Evolutionary conservation across 2,113 vertebrate species (phyloP), one percentile per base, ranked within the genome.

Genomic region (Plectropomus leopardus): DNA sequence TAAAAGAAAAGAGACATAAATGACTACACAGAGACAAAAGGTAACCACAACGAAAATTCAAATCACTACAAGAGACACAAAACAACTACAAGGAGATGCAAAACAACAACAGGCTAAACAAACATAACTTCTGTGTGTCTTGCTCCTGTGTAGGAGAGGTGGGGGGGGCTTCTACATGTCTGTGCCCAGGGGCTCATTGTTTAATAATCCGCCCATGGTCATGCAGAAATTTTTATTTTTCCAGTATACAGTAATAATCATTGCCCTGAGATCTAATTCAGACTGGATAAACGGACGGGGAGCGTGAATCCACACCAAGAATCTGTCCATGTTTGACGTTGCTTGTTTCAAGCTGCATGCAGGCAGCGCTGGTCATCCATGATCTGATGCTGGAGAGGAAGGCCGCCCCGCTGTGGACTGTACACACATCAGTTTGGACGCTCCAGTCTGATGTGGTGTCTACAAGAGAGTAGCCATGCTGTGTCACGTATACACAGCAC

Each of bases 381-480:
- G 84, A 85, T 90, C 76, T 75, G 63, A 74, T 82, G 74, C 76
- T 58, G 81, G 51, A 82, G 71, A 85, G 87, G 86, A 88, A 65
- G 57, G 72, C 50, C 58, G 40, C 60, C 86, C 84, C 4, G 78
- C 90, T 86, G 82, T 75, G 78, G 82, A 72, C 84, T 77, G 78
- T 80, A 83, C 82, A 84, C 82, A 86, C 83, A 86, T 86, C 60
- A 30, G 81, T 83, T 88, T 84, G 83, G 77, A 80, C 45, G 82
- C 57, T 81, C 24, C 65, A 15, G 78, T 85, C 79, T 84, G 87
- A 90, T 84, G 82, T 85, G 82, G 70, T 75, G 89, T 89, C 86
- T 87, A 78, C 78, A 64, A 84, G 82, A 79, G 73, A 3, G 84
- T 51, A 51, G 54, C 80, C 91, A 90, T 83, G 91, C 91, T 92